Percentiles rank a stretch among this genome's conserved stretches.
Evolutionary conservation across 1,140 invertebrate genomes (phyloP).

Genomic region (Glomeris maerens): DNA sequence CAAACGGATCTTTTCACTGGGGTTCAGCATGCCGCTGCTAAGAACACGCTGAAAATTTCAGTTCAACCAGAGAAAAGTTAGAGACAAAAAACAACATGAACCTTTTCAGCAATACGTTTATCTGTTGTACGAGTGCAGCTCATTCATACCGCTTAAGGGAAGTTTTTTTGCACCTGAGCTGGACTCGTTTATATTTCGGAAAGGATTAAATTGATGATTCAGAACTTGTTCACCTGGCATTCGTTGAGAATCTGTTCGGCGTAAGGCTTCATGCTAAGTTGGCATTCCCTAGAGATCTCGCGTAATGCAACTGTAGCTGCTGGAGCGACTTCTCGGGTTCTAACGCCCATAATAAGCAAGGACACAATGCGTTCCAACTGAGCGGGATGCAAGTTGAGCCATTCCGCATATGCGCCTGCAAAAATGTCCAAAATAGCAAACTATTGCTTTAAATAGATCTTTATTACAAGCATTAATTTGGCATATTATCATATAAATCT

Average conservation of each 20-base stretch:
- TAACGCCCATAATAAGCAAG: conserved; percentile 50
- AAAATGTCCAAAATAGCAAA: conserved; percentile 5
- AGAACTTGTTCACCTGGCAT: conserved; percentile 32
- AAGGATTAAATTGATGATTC: background rate
- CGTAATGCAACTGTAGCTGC: conserved; percentile 73
- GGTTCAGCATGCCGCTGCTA: conserved; percentile 37
- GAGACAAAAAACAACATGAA: background rate
- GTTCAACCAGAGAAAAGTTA: background rate
- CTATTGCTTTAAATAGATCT: conserved; percentile 1
- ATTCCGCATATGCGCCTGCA: conserved; percentile 59
- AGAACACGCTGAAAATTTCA: conserved; percentile 34
- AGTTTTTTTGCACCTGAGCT: background rate
- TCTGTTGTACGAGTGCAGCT: no score
- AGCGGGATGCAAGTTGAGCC: conserved; percentile 53
- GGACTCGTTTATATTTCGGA: background rate
- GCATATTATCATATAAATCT: no score
- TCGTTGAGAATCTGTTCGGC: conserved; percentile 51
- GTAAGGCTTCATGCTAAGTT: conserved; percentile 50
- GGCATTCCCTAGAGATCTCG: conserved; percentile 65
- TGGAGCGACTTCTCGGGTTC: conserved; percentile 49
- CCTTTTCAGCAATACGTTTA: background rate
- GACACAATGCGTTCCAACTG: conserved; percentile 40
- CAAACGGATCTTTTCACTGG: conserved; percentile 48
- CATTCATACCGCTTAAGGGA: no score
- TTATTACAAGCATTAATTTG: no score